A percentile compares a stretch with the other conserved stretches of the same genome.
Evolutionary conservation across 1,140 invertebrate species (phyloP).

Genomic region (Acyrthosiphon pisum): DNA sequence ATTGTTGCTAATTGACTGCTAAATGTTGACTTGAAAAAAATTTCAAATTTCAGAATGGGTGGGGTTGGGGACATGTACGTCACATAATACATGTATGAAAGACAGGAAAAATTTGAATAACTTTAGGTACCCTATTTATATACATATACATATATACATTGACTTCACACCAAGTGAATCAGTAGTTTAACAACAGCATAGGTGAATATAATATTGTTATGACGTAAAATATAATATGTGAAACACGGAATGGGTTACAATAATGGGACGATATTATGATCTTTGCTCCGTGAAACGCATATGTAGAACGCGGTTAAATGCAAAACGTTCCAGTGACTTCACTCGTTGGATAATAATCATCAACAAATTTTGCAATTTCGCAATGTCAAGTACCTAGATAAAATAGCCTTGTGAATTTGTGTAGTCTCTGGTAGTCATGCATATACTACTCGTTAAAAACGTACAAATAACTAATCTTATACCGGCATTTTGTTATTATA

Average conservation of each 20-base stretch:
- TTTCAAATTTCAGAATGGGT: too few relatives aligned
- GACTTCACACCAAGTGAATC: conserved; percentile 12
- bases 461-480: background rate
- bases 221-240: background rate
- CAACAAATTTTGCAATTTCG: background rate
- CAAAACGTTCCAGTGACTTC: background rate
- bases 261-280: background rate
- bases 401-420: background rate
- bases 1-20: too few relatives aligned
- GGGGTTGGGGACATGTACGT: too few relatives aligned
- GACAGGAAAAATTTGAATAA: conserved; percentile 31
- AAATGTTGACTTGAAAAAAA: too few relatives aligned
- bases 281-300: background rate
- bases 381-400: background rate
- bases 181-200: background rate
- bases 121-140: background rate
- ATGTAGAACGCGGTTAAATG: background rate
- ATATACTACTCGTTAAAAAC: background rate
- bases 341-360: background rate
- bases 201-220: background rate
- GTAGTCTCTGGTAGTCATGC: background rate
- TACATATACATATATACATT: background rate
- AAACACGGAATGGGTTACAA: background rate
- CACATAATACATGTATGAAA: background rate
- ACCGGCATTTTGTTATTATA: background rate